phyloP scores from a whole-genome alignment of 2,797 vertebrate species.

The Lacerta agilis region DNA sequence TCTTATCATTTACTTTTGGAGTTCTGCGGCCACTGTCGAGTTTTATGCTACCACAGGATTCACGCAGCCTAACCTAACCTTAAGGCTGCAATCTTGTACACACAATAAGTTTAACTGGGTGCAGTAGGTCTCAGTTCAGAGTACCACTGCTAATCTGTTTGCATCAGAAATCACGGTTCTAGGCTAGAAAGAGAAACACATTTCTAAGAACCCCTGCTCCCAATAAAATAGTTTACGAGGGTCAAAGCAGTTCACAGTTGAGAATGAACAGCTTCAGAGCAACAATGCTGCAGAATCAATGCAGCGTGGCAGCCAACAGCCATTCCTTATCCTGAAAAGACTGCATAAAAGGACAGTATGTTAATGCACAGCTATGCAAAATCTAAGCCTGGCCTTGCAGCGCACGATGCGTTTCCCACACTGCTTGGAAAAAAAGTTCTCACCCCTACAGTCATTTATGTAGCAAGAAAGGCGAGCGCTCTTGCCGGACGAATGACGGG shows the following conservation, averaged over 20 bases:
- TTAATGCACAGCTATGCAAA: conserved; percentile 32
- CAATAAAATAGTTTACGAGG: conserved; percentile 8
- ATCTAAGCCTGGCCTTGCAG: neutral
- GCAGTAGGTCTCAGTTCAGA: neutral
- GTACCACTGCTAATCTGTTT: neutral
- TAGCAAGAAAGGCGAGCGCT: neutral
- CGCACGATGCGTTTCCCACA: neutral
- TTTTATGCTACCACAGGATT: neutral
- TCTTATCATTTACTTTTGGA: neutral
- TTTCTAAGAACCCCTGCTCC: neutral
- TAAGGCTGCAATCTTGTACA: neutral
- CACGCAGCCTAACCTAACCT: neutral
- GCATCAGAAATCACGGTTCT: neutral
- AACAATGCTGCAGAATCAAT: neutral
- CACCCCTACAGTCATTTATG: neutral
- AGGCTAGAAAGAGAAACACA: neutral
- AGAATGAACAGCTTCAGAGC: neutral
- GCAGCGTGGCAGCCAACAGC: neutral
- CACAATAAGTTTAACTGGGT: neutral
- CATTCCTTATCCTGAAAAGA: conserved; percentile 12
- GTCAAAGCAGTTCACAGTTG: conserved; percentile 6
- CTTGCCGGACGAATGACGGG: neutral
- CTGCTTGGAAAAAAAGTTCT: neutral
- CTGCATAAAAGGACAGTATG: neutral
- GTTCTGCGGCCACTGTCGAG: neutral